A percentile compares a stretch with the other conserved stretches of the same genome.
Evolutionary conservation across 2,797 vertebrate genomes (phyloP).

Genomic region (Syndactyla subalaris): DNA sequence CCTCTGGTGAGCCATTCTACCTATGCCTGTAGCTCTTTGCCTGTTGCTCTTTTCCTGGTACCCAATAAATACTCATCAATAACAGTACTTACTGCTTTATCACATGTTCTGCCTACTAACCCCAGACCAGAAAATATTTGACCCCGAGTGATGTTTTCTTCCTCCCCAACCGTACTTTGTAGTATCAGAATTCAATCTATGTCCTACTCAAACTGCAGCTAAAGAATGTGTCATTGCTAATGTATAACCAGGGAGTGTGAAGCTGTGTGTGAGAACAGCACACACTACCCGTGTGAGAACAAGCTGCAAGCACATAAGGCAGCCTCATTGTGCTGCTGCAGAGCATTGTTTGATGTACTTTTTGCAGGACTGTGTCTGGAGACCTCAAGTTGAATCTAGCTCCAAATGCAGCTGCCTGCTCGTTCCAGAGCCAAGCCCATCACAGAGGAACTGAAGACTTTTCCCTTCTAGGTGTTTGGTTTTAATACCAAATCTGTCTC

Average conservation of each 20-base stretch:
- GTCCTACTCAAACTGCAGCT: constrained; percentile 18
- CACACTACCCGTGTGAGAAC: constrained; percentile 34
- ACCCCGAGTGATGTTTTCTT: constrained; percentile 30
- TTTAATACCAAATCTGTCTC: background rate
- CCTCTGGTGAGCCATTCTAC: background rate
- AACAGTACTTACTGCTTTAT: background rate
- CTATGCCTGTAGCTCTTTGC: background rate
- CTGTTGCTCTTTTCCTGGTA: background rate
- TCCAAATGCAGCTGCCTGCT: background rate
- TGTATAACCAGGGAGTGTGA: constrained; percentile 62
- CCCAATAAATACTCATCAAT: constrained; percentile 10
- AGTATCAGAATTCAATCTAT: constrained; percentile 24
- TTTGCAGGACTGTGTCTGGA: background rate
- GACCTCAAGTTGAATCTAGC: background rate
- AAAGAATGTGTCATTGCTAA: constrained; percentile 61
- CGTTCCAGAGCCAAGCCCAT: background rate
- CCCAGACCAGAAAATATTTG: constrained; percentile 50
- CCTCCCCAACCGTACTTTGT: background rate
- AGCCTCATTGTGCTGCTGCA: background rate
- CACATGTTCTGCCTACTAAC: background rate
- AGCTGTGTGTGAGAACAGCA: constrained; percentile 58
- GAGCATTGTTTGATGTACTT: constrained; percentile 13
- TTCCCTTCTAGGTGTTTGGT: background rate
- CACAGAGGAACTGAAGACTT: background rate
- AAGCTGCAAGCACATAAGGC: background rate